Conservation (phyloP, 2,797 vertebrate genomes). For the Sciaenops ocellatus region DNA sequence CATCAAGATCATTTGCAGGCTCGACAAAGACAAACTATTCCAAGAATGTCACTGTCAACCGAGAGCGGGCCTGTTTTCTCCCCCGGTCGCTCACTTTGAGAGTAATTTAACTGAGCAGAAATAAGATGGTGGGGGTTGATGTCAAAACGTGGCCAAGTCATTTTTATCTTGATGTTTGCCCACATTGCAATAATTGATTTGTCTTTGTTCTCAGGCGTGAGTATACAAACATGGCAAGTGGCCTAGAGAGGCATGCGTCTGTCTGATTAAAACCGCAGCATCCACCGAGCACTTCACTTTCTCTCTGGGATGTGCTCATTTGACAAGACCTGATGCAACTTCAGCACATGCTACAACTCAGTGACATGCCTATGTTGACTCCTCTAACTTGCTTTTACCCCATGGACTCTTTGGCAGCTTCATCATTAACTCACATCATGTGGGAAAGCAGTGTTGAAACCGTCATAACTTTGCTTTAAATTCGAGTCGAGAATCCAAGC, state of each 20-base stretch:
- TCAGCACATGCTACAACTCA: slow-evolving; percentile 19
- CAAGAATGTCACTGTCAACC: slow-evolving; percentile 58
- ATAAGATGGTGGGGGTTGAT: slow-evolving; percentile 39
- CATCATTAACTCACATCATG: background rate
- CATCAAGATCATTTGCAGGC: slow-evolving; percentile 55
- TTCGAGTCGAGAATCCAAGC: background rate
- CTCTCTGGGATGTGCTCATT: slow-evolving; percentile 16
- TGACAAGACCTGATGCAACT: slow-evolving; percentile 33
- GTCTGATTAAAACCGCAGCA: slow-evolving; percentile 48
- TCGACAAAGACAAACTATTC: slow-evolving; percentile 63
- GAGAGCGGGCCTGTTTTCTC: slow-evolving; percentile 47
- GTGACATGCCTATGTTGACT: slow-evolving; percentile 19
- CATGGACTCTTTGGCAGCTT: background rate
- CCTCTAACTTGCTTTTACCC: background rate
- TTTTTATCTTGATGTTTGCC: slow-evolving; percentile 67
- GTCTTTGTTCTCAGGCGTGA: slow-evolving; percentile 55
- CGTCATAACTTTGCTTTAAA: background rate
- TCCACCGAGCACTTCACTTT: background rate
- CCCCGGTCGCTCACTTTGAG: slow-evolving; percentile 40
- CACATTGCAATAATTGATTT: slow-evolving; percentile 69
- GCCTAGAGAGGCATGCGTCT: slow-evolving; percentile 37
- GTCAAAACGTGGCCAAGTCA: slow-evolving; percentile 53
- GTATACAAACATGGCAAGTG: slow-evolving; percentile 46
- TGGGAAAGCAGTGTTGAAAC: slow-evolving; percentile 3
- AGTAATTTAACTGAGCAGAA: slow-evolving; percentile 60